A percentile compares a stretch with the other conserved stretches of the same genome.
phyloP scores from a whole-genome alignment of 2,888 invertebrate genomes.

The Mylabris sibirica region DNA sequence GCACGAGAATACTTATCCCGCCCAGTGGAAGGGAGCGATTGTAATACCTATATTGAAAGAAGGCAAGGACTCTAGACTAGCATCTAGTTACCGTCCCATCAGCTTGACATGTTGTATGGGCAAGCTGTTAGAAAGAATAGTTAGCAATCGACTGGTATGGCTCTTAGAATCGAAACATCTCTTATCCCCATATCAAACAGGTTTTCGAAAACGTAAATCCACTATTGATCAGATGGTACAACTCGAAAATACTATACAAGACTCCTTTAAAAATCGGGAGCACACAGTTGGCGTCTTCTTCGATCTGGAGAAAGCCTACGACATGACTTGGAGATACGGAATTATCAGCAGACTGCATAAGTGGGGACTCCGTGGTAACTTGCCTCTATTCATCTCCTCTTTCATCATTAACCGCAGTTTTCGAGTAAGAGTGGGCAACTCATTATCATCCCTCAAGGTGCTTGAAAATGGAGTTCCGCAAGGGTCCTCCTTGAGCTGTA shows the following conservation, averaged over 20 bases:
- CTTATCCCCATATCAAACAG: slow-evolving; percentile 18
- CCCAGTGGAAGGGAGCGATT: not conserved
- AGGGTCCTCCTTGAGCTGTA: no score
- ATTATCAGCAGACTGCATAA: not conserved
- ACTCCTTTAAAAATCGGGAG: slow-evolving; percentile 30
- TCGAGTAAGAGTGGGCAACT: no score
- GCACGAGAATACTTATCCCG: not conserved
- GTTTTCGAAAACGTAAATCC: slow-evolving; percentile 27
- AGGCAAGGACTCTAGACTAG: slow-evolving; percentile 11
- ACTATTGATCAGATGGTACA: slow-evolving; percentile 27
- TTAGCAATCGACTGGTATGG: slow-evolving; percentile 34
- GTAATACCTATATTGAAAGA: slow-evolving; percentile 24
- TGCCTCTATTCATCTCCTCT: no score
- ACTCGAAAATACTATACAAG: slow-evolving; percentile 31
- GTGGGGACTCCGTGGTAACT: not conserved
- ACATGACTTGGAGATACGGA: slow-evolving; percentile 19
- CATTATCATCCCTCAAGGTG: no score
- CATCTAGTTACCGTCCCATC: slow-evolving; percentile 31
- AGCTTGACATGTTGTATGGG: slow-evolving; percentile 24
- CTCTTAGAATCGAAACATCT: slow-evolving; percentile 26
- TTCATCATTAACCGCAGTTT: no score
- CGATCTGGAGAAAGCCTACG: slow-evolving; percentile 33
- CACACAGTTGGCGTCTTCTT: slow-evolving; percentile 26
- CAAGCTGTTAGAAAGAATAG: slow-evolving; percentile 29
- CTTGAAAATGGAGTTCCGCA: no score